Evolutionary conservation across 2,113 vertebrate species (phyloP).

Genomic region (Turnix velox): DNA sequence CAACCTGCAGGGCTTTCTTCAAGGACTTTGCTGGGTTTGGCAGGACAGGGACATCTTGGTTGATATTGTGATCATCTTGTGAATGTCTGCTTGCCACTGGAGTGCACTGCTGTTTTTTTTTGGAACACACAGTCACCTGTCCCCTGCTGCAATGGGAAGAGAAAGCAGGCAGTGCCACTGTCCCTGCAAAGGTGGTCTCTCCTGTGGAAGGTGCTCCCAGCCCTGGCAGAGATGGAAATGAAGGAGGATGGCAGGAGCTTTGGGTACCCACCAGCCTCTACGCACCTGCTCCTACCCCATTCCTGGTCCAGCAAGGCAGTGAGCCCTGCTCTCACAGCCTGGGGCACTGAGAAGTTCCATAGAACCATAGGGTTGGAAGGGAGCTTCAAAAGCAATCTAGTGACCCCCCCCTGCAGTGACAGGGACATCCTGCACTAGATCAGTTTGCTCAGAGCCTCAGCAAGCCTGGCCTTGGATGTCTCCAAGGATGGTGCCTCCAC

Average conservation of each 20-base stretch:
- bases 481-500: too few relatives aligned
- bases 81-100: too few relatives aligned
- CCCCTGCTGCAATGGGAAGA: neutral
- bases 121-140: neutral
- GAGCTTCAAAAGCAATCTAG: too few relatives aligned
- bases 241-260: neutral
- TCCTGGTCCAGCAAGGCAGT: neutral
- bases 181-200: neutral
- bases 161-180: neutral
- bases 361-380: too few relatives aligned
- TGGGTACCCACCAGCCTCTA: rapidly evolving
- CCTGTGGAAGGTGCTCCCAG: neutral
- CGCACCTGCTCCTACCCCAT: rapidly evolving
- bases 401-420: too few relatives aligned
- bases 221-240: too few relatives aligned
- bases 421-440: too few relatives aligned
- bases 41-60: neutral
- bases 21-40: neutral
- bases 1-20: neutral
- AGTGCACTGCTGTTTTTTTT: too few relatives aligned
- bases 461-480: too few relatives aligned
- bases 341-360: too few relatives aligned
- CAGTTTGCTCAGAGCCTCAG: too few relatives aligned
- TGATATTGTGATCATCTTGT: rapidly evolving
- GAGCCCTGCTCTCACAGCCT: neutral